Evolutionary conservation across 1,140 invertebrate species (phyloP).

Genomic region (Aphis gossypii): DNA sequence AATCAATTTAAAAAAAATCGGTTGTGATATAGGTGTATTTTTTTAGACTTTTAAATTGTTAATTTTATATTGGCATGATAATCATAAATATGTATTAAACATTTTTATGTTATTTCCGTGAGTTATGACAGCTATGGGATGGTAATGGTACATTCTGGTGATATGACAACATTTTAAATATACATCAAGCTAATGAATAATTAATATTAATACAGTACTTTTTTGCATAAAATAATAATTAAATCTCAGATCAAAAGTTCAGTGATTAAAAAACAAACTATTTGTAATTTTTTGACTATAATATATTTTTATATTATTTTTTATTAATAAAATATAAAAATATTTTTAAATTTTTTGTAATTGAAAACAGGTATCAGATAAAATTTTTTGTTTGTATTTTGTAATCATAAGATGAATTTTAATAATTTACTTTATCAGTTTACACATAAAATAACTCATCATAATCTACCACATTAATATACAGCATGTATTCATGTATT

Average conservation of each 20-base stretch:
- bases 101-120: background rate
- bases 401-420: background rate
- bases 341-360: too few relatives aligned
- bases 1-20: background rate
- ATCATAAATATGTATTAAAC: background rate
- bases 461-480: background rate
- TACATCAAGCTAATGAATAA: background rate
- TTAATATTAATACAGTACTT: background rate
- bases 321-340: background rate
- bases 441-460: background rate
- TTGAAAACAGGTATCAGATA: too few relatives aligned
- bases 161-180: background rate
- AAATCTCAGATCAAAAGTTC: background rate
- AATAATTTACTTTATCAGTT: background rate
- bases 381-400: background rate
- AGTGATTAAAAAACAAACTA: background rate
- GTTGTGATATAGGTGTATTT: background rate
- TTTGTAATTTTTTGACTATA: background rate
- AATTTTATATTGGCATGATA: background rate
- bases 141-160: background rate
- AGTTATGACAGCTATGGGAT: background rate
- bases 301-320: background rate
- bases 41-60: slow-evolving; percentile 19
- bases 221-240: background rate
- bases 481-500: background rate